Evolutionary conservation across 2,888 invertebrate genomes (phyloP), one percentile per base, ranked within the genome.

Genomic region (Diploptera punctata): DNA sequence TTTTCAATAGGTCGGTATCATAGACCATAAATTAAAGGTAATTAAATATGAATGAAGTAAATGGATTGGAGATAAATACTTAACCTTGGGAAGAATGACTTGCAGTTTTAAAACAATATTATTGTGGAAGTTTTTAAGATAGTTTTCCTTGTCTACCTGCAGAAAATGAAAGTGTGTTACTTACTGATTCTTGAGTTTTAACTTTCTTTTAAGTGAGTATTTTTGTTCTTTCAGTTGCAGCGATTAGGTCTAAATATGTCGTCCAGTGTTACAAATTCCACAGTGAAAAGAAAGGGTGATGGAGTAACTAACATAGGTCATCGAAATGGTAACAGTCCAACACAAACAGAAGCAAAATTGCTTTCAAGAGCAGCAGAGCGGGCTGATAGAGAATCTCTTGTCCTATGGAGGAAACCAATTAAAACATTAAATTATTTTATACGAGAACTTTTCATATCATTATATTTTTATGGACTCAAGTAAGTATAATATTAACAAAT

Each of bases 401-500:
- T 95, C 75, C 83, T 97, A 76, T 95, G 95, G 94, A 88, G 91
- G 80, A 87, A 89, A 78, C 96, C 97, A 9, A 78, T 95, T 74
- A 87, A 86, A 79, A 95, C 95, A 1, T 80, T 93, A 73, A 90
- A 93, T 81, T 96, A 93, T 84, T 94, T 93, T 84, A 83, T 88
- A 79, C 87, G 88, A 79, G 95, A 97, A 86, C 84, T 91, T 76
- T 83, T 88, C 73, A 86, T 89, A 79, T 85, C 93, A 78, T 83
- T 88, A 78, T 86, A 84, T 76, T 86, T 85, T 67, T 87, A 87
- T 81, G 85, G 86, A 77, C 83, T 81, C 80, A 87, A 87, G 90
- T 90, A 81, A 84, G 84, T 80, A 7, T n/a, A n/a, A n/a, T n/a
- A n/a, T n/a, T n/a, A n/a, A n/a, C n/a, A n/a, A n/a, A n/a, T n/a